Evolutionary conservation across 2,888 invertebrate genomes (phyloP), one percentile per base, ranked within the genome.

Genomic region (Argynnis bischoffii): DNA sequence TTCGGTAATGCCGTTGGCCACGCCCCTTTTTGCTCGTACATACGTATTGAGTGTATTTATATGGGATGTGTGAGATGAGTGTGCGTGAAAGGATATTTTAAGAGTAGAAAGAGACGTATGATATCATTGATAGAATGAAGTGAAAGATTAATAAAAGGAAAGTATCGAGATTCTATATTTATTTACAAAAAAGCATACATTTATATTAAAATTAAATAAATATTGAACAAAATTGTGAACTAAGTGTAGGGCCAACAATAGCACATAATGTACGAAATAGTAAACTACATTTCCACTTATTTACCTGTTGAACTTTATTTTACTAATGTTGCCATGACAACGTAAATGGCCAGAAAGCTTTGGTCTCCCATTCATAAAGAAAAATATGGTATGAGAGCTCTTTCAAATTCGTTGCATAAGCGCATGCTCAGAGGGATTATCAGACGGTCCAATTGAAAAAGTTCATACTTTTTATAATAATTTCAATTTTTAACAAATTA

Each of bases 351-450:
- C 41, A 51, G 35, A 21, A 18, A 55, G 48, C 46, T 50, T n/a
- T 41, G 51, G 57, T 3, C 57, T 48, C 16, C 11, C 13, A n/a
- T 31, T 26, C 6, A 3, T 13, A 46, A n/a, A 51, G 18, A 48
- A n/a, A 50, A 48, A 50, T 35, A 55, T 11, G 26, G 6, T 35
- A 14, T n/a, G 26, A n/a, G 26, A 64, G 56, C 18, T 56, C 31
- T 54, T 15, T 6, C 11, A 15, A 6, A 35, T 11, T 66, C 47
- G 59, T 16, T 21, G 31, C 16, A 11, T 15, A 15, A 53, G 59
- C 59, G 65, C 65, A 59, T 65, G 53, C 57, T 53, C 65, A 11
- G n/a, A n/a, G 5, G 31, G 18, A 47, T 59, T 53, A 47, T 14
- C 0, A 16, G 21, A 47, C 15, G 6, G 15, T 51, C 15, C 26